Conservation (phyloP, 2,888 invertebrate species). For the Lasioglossum marginatum region DNA sequence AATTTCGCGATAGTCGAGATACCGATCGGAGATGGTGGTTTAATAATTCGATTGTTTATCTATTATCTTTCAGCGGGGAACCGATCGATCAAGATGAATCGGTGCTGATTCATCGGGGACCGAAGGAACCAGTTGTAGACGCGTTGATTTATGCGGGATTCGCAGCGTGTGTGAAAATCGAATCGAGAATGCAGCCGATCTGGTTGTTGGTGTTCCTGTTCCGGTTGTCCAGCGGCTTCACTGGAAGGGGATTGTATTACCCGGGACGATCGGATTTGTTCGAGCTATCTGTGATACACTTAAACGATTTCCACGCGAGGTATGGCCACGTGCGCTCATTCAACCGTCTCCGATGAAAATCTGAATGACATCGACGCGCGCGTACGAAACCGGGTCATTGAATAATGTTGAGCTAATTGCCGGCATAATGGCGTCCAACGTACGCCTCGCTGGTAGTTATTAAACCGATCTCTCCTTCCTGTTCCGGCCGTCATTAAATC, state of each 20-base stretch:
- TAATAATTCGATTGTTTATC: not conserved
- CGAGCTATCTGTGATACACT: conserved; percentile 86
- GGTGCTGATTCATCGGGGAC: not conserved
- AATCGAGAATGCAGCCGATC: conserved; percentile 43
- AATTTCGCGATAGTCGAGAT: not conserved
- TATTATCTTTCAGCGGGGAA: not conserved
- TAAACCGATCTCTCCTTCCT: not conserved
- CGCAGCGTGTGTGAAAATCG: not conserved
- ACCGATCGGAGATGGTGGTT: not conserved
- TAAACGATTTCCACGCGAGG: conserved; percentile 87
- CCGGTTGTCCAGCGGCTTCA: conserved; percentile 67
- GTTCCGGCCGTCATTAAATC: not conserved
- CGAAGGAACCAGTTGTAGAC: not conserved
- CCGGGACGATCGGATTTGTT: conserved; percentile 83
- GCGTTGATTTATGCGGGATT: not conserved
- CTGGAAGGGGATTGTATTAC: conserved; percentile 71
- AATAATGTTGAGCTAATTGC: conserved; percentile 24
- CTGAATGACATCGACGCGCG: not conserved
- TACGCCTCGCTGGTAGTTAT: not conserved
- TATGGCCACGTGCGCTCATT: conserved; percentile 80
- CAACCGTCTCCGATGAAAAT: not conserved
- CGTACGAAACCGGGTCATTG: conserved; percentile 21
- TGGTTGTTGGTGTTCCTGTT: conserved; percentile 43
- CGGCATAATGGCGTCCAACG: not conserved
- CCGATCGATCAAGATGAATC: not conserved